These are phyloP conservation scores for Brachionus rubens DNA, from an alignment of 1,140 invertebrate species.

Conservation along the genomic window DNA sequence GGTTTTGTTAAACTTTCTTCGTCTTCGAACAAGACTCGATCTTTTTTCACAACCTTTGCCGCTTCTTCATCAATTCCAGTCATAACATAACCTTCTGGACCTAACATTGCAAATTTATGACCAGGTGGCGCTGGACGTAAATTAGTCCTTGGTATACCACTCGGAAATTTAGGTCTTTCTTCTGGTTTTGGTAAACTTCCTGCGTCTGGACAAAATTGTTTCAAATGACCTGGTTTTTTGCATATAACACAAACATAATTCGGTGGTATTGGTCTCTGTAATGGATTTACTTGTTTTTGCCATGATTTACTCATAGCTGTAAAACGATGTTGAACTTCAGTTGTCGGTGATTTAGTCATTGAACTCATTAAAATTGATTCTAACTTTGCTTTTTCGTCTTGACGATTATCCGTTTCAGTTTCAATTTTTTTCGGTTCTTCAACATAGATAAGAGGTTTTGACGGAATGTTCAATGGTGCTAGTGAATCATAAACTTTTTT, in stretches of 20 bases:
- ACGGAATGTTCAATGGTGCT: constrained; percentile 2
- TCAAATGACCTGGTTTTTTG: constrained; percentile 31
- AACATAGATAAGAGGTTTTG: constrained; percentile 13
- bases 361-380: constrained; percentile 39
- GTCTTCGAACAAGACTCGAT: constrained; percentile 24
- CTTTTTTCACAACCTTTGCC: constrained; percentile 23
- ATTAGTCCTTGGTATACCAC: constrained; percentile 32
- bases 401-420: background rate
- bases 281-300: constrained; percentile 12
- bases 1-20: background rate
- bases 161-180: constrained; percentile 34
- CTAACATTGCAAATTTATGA: constrained; percentile 41
- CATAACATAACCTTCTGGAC: constrained; percentile 38
- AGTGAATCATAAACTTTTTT: background rate
- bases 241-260: constrained; percentile 25
- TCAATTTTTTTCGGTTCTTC: background rate
- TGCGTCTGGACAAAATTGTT: constrained; percentile 42
- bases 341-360: background rate
- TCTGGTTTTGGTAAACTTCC: background rate
- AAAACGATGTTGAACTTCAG: background rate
- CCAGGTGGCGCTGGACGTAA: constrained; percentile 20
- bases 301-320: background rate
- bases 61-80: constrained; percentile 34
- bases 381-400: constrained; percentile 34
- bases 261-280: constrained; percentile 28